Evolutionary conservation across 2,797 vertebrate species (phyloP), one percentile per base, ranked within the genome.

Genomic region (Lycodopsis pacificus): DNA sequence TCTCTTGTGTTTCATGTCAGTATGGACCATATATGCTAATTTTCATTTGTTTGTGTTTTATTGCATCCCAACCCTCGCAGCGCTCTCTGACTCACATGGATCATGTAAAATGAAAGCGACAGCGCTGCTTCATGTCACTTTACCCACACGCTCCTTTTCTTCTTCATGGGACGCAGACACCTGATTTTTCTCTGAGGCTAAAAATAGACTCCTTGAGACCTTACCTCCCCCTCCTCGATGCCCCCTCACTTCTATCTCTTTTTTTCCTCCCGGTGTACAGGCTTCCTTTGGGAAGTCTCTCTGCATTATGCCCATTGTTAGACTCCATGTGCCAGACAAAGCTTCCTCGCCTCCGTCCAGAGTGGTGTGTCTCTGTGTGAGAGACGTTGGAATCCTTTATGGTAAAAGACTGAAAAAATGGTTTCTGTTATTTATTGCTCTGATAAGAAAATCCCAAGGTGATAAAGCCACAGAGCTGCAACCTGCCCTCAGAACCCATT

Each of bases 31-130:
- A 51, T 73, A 53, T 85, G 73, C 34, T 30, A 36, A 74, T 78
- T 75, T 54, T 64, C 56, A 51, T 86, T 7, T 32, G 4, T 42
- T 27, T 27, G 27, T 71, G 44, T 77, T 86, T 81, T 61, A 36
- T 71, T 67, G 40, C 32, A 44, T 42, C 64, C 59, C 63, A 69
- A 9, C 63, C 72, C 79, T 65, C n/a, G 59, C 73, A 63, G 71
- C 25, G 3, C 68, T 71, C 66, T 80, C 73, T 89, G 90, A 92
- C 86, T 93, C 89, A 84, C 73, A 67, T 22, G 54, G 74, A 77
- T 92, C 87, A 87, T 80, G 73, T 79, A 75, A 92, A 93, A 88
- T 86, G 65, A 91, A 89, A 88, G 81, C 49, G 71, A 91, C 92
- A 83, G 81, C 38, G 20, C 79, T 70, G 77, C 69, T 85, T 88